A percentile compares a stretch with the other conserved stretches of the same genome.
Evolutionary conservation across 2,113 vertebrate genomes (phyloP).

Genomic region (Dolichotis patagonum): DNA sequence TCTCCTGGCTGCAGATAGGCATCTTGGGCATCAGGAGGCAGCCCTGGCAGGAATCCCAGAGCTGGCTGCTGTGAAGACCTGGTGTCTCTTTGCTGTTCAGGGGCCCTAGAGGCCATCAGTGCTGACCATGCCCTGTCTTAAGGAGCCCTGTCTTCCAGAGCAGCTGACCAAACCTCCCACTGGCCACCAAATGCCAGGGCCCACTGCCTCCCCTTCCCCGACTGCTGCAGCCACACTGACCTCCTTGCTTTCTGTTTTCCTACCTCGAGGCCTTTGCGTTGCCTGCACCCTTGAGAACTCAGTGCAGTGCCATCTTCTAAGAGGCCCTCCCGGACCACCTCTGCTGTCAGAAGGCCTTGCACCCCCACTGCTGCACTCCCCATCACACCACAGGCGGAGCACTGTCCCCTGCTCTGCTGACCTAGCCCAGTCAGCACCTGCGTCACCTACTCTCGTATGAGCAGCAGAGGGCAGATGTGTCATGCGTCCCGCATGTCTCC

Average conservation of each 20-base stretch:
- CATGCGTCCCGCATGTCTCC: neutral
- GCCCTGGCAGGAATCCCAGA: neutral
- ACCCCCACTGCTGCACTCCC: neutral
- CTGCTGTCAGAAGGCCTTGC: neutral
- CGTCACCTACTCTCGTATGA: neutral
- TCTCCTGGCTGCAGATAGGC: neutral
- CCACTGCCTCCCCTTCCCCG: neutral
- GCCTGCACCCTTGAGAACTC: neutral
- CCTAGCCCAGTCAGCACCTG: neutral
- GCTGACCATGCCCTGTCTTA: fast-evolving
- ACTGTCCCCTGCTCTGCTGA: neutral
- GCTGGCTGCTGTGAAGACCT: neutral
- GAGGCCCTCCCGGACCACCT: neutral
- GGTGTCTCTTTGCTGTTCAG: neutral
- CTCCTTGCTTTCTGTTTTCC: neutral
- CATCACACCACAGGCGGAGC: neutral
- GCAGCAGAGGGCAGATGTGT: neutral
- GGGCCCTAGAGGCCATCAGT: neutral
- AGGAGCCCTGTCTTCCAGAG: neutral
- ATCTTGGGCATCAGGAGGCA: neutral
- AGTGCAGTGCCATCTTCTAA: neutral
- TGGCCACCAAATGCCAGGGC: neutral
- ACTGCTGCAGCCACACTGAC: neutral
- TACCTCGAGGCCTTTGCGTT: neutral
- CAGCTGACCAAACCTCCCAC: neutral